A percentile compares a stretch with the other conserved stretches of the same genome.
Conservation (phyloP, 2,113 vertebrate species). For the Apteryx mantelli region DNA sequence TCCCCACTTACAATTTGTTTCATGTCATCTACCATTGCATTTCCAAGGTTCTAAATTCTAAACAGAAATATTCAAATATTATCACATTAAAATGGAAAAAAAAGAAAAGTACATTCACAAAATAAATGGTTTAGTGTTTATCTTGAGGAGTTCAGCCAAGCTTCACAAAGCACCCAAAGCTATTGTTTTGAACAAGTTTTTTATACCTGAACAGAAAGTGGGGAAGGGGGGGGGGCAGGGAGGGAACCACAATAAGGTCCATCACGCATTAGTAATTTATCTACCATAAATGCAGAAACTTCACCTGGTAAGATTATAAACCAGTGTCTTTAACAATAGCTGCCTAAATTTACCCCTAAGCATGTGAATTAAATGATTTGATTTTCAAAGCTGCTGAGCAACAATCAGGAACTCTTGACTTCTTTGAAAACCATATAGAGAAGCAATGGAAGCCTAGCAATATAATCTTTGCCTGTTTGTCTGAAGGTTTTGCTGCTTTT, state of each 20-base stretch:
- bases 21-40: not conserved
- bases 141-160: not conserved
- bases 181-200: not conserved
- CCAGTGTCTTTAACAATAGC: not conserved
- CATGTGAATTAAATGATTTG: not conserved
- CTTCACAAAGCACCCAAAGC: not conserved
- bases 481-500: not conserved
- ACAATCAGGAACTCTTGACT: not conserved
- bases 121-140: not conserved
- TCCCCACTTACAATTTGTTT: not conserved
- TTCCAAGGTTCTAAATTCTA: not conserved
- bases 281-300: not conserved
- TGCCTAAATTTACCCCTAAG: not conserved
- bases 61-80: not conserved
- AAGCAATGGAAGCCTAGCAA: not conserved
- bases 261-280: not conserved
- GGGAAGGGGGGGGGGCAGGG: not conserved
- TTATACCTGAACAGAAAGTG: not conserved
- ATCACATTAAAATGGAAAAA: not conserved
- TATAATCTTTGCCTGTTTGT: not conserved
- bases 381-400: constrained; percentile 23
- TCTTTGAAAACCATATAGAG: not conserved
- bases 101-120: not conserved
- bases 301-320: not conserved
- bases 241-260: not conserved